These are phyloP conservation scores for Drosophila picticornis DNA, from an alignment of 2,888 invertebrate species.

Conservation along the genomic window DNA sequence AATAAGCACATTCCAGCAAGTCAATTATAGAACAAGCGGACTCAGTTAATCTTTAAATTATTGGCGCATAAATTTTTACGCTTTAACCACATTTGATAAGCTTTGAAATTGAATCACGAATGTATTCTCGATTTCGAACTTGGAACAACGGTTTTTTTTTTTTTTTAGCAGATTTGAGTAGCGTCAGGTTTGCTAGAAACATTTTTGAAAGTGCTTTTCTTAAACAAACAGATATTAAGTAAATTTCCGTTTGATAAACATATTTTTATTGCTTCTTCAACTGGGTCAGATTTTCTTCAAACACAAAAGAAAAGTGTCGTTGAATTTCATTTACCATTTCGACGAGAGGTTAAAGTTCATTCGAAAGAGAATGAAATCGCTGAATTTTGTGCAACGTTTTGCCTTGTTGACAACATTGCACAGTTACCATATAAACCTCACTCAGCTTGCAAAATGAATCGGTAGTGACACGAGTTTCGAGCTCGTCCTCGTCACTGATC, in stretches of 20 bases:
- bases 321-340: not conserved
- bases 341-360: not conserved
- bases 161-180: not conserved
- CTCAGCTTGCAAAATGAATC: conserved; percentile 41
- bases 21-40: not conserved
- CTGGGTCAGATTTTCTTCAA: not conserved
- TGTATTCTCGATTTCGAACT: not conserved
- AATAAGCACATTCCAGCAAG: not conserved
- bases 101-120: not conserved
- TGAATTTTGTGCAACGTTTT: conserved; percentile 3
- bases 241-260: not conserved
- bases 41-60: not conserved
- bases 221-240: not conserved
- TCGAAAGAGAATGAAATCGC: not conserved
- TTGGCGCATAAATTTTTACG: not conserved
- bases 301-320: not conserved
- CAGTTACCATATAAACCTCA: conserved; percentile 33
- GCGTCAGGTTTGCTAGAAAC: not conserved
- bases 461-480: conserved; percentile 44
- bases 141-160: too few relatives aligned
- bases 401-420: conserved; percentile 25
- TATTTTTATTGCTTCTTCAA: not conserved
- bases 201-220: not conserved
- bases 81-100: not conserved
- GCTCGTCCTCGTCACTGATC: conserved; percentile 41